Percentiles rank a stretch among this genome's conserved stretches.
These are phyloP conservation scores for Drosophila kepulauana DNA, from an alignment of 1,140 invertebrate genomes.

Conservation along the genomic window DNA sequence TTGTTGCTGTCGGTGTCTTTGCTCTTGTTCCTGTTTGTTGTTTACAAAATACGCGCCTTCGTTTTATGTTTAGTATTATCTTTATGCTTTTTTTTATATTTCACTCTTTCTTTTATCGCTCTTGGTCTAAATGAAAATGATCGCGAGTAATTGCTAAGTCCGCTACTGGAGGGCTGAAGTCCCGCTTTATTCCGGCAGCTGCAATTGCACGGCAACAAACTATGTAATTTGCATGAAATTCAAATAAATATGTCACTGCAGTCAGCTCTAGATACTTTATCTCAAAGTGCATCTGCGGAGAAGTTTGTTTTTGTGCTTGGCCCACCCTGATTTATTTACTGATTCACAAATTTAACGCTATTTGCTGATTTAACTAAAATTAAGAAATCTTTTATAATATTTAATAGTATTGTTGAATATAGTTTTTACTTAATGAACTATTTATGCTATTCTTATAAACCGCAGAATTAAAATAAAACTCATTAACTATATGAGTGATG, in stretches of 20 bases:
- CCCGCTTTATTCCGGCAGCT: background rate
- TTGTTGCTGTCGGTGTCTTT: constrained; percentile 49
- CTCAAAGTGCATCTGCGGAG: constrained; percentile 15
- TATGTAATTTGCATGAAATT: constrained; percentile 78
- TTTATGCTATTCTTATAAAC: background rate
- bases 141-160: constrained; percentile 28
- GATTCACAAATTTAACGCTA: background rate
- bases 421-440: too few species aligned
- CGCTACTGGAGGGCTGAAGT: constrained; percentile 7
- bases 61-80: constrained; percentile 34
- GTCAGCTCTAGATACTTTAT: constrained; percentile 49
- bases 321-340: background rate
- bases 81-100: constrained; percentile 16
- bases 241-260: constrained; percentile 81
- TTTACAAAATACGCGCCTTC: constrained; percentile 72
- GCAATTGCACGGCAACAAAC: constrained; percentile 48
- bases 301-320: background rate
- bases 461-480: background rate
- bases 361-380: too few species aligned
- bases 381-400: too few species aligned
- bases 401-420: too few species aligned
- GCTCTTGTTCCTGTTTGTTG: constrained; percentile 63
- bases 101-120: constrained; percentile 21
- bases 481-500: background rate
- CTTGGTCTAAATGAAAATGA: constrained; percentile 54